phyloP scores from a whole-genome alignment of 2,797 vertebrate species.

The Amphiprion clarkii region DNA sequence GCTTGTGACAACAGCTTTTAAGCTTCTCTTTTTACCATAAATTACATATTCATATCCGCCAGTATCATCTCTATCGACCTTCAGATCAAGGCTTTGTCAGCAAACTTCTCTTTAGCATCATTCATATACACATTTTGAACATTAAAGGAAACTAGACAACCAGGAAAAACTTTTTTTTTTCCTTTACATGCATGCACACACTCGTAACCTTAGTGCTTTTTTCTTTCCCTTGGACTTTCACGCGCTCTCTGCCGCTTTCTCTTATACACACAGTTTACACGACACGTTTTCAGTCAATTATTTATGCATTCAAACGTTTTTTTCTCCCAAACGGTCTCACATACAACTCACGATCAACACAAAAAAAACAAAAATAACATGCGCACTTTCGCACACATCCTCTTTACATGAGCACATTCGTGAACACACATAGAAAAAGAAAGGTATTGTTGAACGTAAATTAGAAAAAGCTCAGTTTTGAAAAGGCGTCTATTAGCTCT shows the following conservation, averaged over 20 bases:
- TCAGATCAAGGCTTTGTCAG: constrained; percentile 71
- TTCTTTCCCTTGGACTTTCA: constrained; percentile 48
- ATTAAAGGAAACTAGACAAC: constrained; percentile 54
- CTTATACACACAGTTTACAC: constrained; percentile 29
- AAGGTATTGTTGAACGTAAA: constrained; percentile 85
- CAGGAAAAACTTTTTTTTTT: background rate
- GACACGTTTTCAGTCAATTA: constrained; percentile 50
- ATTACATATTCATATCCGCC: constrained; percentile 49
- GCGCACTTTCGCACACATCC: constrained; percentile 2
- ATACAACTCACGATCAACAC: constrained; percentile 24
- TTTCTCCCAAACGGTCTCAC: constrained; percentile 23
- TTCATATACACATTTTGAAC: constrained; percentile 58
- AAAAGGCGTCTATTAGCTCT: constrained; percentile 81
- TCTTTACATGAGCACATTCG: constrained; percentile 65
- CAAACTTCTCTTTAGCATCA: constrained; percentile 59
- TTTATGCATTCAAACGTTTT: constrained; percentile 46
- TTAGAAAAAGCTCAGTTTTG: constrained; percentile 85
- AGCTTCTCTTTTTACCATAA: constrained; percentile 38
- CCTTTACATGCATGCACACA: constrained; percentile 63
- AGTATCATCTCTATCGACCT: constrained; percentile 47
- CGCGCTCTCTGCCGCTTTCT: constrained; percentile 10
- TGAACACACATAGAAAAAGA: constrained; percentile 82
- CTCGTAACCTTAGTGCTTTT: constrained; percentile 72
- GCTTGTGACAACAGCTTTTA: constrained; percentile 19
- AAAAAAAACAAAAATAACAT: constrained; percentile 40